phyloP scores from a whole-genome alignment of 2,797 vertebrate genomes.

The Erithacus rubecula region DNA sequence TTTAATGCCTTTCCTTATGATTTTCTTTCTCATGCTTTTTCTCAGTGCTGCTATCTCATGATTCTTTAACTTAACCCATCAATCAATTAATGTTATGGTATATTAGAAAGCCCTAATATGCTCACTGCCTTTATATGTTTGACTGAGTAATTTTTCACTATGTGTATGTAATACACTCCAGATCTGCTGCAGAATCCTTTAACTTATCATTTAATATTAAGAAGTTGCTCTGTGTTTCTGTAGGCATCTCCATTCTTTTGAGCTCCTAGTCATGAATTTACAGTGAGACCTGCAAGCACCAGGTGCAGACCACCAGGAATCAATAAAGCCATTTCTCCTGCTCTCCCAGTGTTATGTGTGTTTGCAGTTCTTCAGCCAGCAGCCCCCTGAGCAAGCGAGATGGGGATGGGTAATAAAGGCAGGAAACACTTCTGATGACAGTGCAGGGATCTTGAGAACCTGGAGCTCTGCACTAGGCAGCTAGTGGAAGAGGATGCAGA shows the following conservation, averaged over 20 bases:
- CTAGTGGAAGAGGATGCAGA: not conserved
- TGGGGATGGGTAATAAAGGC: rapidly evolving
- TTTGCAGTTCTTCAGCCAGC: not conserved
- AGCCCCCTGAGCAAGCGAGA: not conserved
- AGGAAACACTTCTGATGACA: not conserved
- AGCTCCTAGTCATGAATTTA: not conserved
- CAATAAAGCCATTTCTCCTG: not conserved
- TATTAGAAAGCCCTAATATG: not conserved
- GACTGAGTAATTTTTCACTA: not conserved
- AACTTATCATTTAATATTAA: not conserved
- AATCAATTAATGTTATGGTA: not conserved
- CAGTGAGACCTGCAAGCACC: not conserved
- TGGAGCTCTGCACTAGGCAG: not conserved
- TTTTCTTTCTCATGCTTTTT: not conserved
- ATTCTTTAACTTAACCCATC: not conserved
- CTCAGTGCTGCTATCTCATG: not conserved
- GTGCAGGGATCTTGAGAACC: not conserved
- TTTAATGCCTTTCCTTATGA: not conserved
- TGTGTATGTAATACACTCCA: not conserved
- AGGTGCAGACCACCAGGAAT: not conserved
- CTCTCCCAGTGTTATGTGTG: rapidly evolving
- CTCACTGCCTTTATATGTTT: not conserved
- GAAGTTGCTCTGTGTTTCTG: not conserved
- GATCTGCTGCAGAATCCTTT: not conserved
- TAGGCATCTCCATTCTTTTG: not conserved